Percentiles rank a stretch among this genome's conserved stretches.
These are phyloP conservation scores for Apamea crenata DNA, from an alignment of 2,888 invertebrate genomes.

Conservation along the genomic window DNA sequence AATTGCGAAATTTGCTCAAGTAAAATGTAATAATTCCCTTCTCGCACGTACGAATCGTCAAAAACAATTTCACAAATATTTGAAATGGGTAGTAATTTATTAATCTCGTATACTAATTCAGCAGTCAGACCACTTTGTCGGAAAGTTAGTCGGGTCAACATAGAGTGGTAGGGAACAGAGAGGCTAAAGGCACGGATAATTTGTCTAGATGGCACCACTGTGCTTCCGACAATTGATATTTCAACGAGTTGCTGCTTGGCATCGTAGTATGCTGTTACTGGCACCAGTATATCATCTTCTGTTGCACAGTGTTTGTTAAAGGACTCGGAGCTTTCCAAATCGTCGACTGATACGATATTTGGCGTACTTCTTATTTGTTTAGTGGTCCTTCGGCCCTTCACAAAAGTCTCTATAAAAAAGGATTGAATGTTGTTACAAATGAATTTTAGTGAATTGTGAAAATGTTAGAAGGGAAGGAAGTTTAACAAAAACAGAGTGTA, in stretches of 20 bases:
- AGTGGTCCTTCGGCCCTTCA: background rate
- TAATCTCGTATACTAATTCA: conserved; percentile 70
- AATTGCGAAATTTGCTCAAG: conserved; percentile 71
- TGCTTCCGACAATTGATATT: conserved; percentile 68
- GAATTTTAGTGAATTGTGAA: too few species aligned
- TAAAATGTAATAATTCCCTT: conserved; percentile 75
- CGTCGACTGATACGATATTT: too few species aligned
- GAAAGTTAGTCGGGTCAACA: conserved; percentile 71
- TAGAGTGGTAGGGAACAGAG: conserved; percentile 75
- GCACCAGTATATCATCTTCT: background rate
- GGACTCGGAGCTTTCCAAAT: background rate
- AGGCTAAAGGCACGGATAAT: conserved; percentile 73
- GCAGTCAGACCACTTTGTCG: conserved; percentile 65
- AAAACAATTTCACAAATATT: conserved; percentile 78
- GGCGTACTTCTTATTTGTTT: background rate
- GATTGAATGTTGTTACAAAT: background rate
- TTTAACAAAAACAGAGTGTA: background rate
- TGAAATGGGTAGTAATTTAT: conserved; percentile 74
- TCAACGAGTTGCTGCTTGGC: conserved; percentile 68
- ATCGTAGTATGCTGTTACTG: conserved; percentile 73
- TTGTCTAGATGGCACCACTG: conserved; percentile 64
- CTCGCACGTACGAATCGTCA: conserved; percentile 72
- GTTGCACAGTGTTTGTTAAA: background rate
- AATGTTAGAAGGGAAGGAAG: background rate
- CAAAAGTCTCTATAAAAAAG: background rate